A percentile compares a stretch with the other conserved stretches of the same genome.
phyloP scores from a whole-genome alignment of 2,113 vertebrate species.

The Ceyx margarethae region DNA sequence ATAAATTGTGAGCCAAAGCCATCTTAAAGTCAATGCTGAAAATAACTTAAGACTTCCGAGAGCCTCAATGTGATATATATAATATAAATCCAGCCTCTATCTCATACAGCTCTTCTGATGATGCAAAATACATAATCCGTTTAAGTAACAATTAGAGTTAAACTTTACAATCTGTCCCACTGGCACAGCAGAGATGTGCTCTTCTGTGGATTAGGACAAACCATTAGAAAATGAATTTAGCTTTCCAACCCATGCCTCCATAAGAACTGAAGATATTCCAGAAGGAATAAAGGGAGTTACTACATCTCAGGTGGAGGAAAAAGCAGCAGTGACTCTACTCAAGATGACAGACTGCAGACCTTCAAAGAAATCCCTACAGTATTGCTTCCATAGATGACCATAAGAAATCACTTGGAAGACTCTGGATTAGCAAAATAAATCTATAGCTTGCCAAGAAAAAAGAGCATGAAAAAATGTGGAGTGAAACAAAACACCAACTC shows the following conservation, averaged over 20 bases:
- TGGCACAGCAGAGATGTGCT: slow-evolving; percentile 47
- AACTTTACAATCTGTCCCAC: slow-evolving; percentile 75
- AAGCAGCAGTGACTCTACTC: slow-evolving; percentile 12
- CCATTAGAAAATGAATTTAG: slow-evolving; percentile 67
- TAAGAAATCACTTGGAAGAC: slow-evolving; percentile 1
- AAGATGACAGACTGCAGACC: slow-evolving; percentile 21
- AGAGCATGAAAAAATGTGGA: neutral
- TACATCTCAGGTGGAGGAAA: slow-evolving; percentile 25
- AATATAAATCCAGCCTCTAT: slow-evolving; percentile 51
- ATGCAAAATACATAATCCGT: slow-evolving; percentile 62
- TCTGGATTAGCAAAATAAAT: neutral
- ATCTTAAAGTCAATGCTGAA: neutral
- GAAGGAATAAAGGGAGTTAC: neutral
- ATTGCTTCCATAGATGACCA: slow-evolving; percentile 8
- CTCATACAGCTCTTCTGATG: slow-evolving; percentile 66
- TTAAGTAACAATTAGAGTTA: slow-evolving; percentile 77
- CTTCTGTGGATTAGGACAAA: slow-evolving; percentile 45
- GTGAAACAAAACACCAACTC: neutral
- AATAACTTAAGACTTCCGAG: slow-evolving; percentile 42
- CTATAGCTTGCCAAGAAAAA: neutral
- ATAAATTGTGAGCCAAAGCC: neutral
- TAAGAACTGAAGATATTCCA: slow-evolving; percentile 38
- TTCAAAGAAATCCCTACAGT: slow-evolving; percentile 3
- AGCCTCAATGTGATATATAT: neutral
- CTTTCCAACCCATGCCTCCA: neutral